These are phyloP conservation scores for Triops cancriformis DNA, from an alignment of 1,140 invertebrate species.

Conservation along the genomic window DNA sequence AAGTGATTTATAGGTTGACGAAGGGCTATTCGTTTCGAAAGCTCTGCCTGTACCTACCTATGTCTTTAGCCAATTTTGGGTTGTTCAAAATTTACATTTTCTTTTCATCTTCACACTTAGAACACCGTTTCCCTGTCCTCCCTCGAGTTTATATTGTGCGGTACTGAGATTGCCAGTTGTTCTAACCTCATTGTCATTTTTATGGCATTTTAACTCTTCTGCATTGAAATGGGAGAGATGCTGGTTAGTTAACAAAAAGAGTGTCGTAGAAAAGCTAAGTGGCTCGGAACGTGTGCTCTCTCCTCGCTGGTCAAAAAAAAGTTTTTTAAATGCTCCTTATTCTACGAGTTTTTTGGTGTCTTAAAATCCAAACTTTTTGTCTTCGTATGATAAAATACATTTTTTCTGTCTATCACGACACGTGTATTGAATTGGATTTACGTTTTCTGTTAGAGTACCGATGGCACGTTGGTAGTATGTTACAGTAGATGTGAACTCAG, in stretches of 20 bases:
- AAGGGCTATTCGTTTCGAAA: not conserved
- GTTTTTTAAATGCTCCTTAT: slow-evolving; percentile 6
- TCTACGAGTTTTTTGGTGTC: slow-evolving; percentile 9
- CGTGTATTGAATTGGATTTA: not conserved
- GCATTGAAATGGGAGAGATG: not conserved
- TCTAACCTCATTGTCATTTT: slow-evolving; percentile 7
- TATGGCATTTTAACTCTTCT: not conserved
- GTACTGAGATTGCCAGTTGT: not conserved
- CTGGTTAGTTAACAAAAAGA: not conserved
- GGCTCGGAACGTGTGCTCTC: not conserved
- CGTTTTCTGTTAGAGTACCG: too few species aligned
- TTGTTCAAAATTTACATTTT: not conserved
- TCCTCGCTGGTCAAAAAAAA: not conserved
- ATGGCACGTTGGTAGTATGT: too few species aligned
- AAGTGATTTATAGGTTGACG: not conserved
- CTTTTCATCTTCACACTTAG: not conserved
- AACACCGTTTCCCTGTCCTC: not conserved
- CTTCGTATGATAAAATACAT: slow-evolving; percentile 7
- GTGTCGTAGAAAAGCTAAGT: not conserved
- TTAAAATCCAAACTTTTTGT: not conserved
- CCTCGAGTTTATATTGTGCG: not conserved
- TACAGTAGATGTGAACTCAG: too few species aligned
- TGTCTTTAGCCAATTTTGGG: not conserved
- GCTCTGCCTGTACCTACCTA: not conserved
- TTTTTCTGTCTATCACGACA: not conserved